Evolutionary conservation across 1,140 invertebrate genomes (phyloP).

Genomic region (Neodiprion lecontei): DNA sequence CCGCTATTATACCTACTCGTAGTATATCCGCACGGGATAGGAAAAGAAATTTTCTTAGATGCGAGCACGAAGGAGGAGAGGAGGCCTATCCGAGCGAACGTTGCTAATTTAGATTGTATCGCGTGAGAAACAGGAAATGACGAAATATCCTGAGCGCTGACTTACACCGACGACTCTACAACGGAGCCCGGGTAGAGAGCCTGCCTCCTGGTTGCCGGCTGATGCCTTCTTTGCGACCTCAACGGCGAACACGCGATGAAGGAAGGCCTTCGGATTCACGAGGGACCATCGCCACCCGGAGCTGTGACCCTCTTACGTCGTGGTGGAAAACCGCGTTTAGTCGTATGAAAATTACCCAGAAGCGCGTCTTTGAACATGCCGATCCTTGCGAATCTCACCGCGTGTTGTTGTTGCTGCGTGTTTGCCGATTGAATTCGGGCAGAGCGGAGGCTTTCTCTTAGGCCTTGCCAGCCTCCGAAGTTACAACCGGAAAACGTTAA

Average conservation of each 20-base stretch:
- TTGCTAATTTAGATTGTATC: conserved; percentile 65
- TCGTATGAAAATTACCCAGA: too few relatives aligned
- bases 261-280: not conserved
- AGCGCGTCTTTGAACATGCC: not conserved
- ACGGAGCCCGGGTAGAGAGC: not conserved
- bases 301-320: not conserved
- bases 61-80: conserved; percentile 47
- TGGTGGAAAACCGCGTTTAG: not conserved
- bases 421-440: not conserved
- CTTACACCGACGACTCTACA: conserved; percentile 49
- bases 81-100: conserved; percentile 60
- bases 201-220: conserved; percentile 33
- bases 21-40: conserved; percentile 36
- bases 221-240: conserved; percentile 38
- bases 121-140: conserved; percentile 65
- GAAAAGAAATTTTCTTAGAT: conserved; percentile 60
- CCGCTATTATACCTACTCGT: not conserved
- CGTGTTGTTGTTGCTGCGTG: not conserved
- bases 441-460: conserved; percentile 10
- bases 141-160: conserved; percentile 64
- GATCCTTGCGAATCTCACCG: not conserved
- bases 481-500: not conserved
- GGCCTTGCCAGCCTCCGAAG: not conserved
- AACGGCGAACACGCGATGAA: conserved; percentile 15
- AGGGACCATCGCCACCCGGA: not conserved